Evolutionary conservation across 2,888 invertebrate genomes (phyloP).

Genomic region (Baccha elongata): DNA sequence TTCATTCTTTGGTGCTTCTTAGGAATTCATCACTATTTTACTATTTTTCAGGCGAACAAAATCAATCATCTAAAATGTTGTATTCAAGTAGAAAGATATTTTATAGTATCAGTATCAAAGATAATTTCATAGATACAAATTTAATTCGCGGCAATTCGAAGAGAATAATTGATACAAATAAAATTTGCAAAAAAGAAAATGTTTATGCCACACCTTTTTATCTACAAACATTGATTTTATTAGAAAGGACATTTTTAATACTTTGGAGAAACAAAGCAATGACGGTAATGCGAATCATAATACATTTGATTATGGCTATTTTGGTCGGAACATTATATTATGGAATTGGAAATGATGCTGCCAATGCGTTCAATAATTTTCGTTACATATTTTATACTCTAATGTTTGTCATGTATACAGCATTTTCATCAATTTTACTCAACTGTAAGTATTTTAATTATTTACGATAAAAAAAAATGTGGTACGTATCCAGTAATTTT

Average conservation of each 20-base stretch:
- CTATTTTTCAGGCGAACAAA: neutral
- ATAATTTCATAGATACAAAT: constrained; percentile 47
- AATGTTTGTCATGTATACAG: constrained; percentile 97
- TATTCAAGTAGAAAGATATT: constrained; percentile 44
- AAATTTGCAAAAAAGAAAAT: constrained; percentile 79
- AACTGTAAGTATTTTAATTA: constrained; percentile 95
- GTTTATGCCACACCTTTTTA: constrained; percentile 85
- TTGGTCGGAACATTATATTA: constrained; percentile 92
- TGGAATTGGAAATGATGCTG: constrained; percentile 93
- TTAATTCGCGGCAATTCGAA: constrained; percentile 75
- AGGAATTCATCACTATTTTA: neutral
- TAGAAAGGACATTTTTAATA: constrained; percentile 86
- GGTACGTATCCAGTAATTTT: too few relatives aligned
- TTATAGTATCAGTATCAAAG: constrained; percentile 66
- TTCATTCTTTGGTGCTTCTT: neutral
- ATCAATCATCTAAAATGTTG: neutral
- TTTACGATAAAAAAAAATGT: too few relatives aligned
- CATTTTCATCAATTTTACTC: constrained; percentile 94
- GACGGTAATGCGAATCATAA: constrained; percentile 89
- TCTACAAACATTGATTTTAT: constrained; percentile 85
- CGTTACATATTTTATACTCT: constrained; percentile 95
- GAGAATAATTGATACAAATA: constrained; percentile 77
- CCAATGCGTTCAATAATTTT: constrained; percentile 91
- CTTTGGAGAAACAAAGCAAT: constrained; percentile 89
- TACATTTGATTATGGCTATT: constrained; percentile 91